Base-by-base conservation (phyloP, 2,888 invertebrate species). In the Cotesia congregata region DNA sequence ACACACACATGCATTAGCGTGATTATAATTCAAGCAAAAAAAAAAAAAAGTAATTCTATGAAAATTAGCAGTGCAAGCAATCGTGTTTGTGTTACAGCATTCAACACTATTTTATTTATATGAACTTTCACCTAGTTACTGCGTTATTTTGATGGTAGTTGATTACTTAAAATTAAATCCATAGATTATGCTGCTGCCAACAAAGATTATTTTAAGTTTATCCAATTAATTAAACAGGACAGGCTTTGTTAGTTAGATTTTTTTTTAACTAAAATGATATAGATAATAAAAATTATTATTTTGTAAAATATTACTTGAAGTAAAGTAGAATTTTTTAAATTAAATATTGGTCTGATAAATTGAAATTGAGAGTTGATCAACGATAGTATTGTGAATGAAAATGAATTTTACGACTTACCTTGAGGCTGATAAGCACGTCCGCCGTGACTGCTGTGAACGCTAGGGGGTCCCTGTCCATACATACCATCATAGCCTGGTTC, bases 401-500 rank as follows among this genome's bases (percentile, higher is more conserved):
- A 59, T 15, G 15, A 38, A 79, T 82, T 59, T 30, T 74, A 81
- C 87, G 74, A 90, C 91, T 92, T 94, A 96, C 96, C 96, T 96
- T 94, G 94, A 83, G 95, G 95, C 88, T 95, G 96, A 91, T 95
- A 96, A 85, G 92, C 92, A 88, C 94, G 93, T 86, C 94, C 93
- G 86, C 94, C 93, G 85, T 94, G 94, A 87, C 94, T 94, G 92
- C 94, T 94, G 91, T 95, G 95, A 88, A 95, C 94, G 90, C 94
- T 95, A 85, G 96, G 96, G 85, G 96, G 96, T 89, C 97, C 95
- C 90, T 97, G 97, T 88, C 95, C 95, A 91, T 97, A 97, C 92
- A 97, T 94, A 90, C 95, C 95, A 90, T 97, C 97, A 92, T 96
- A 97, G 88, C 95, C 94, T 91, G 97, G 97, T 90, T 97, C 97